Base-by-base conservation (phyloP, 2,888 invertebrate genomes). In the Cheilosia vulpina region DNA sequence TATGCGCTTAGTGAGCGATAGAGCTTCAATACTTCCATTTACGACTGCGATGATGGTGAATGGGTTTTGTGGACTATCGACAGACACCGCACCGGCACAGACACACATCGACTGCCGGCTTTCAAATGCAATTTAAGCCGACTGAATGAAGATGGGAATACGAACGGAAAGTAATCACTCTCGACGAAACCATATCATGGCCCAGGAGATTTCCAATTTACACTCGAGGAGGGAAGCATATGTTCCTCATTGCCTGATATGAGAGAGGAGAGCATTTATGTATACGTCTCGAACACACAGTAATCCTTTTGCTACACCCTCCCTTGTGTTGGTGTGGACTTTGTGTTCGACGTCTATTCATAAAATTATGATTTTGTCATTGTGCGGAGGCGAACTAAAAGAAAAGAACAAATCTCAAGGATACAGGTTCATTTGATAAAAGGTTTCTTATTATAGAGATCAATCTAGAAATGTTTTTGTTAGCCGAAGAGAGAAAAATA, bases 131-230 rank as follows among this genome's bases (percentile, higher is more conserved):
- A 62, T 57, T 38, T 24, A 41, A 68, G 24, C 15, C 52, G 63
- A 75, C 45, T 55, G 55, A 80, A 68, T 72, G 72, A 55, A 19
- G 66, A 83, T 73, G 66, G 31, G 62, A 62, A 73, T 62, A 65
- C 57, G 65, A 63, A 63, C 53, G 62, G 53, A 76, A 75, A 76
- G 80, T 80, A 84, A 84, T 84, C 80, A 80, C 75, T 78, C 69
- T 75, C 69, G 50, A 53, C 53, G 52, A 76, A 84, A 71, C 75
- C 84, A 45, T 80, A 84, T 69, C 73, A 55, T 78, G 27, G 17
- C 57, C 34, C 15, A 47, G n/a, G 17, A 17, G 45, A 47, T 57
- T 57, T 34, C 31, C 45, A 53, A 45, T 19, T 55, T 2, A 19
- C 19, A 7, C 7, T 13, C 24, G 0, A 11, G 43, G 27, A 52